These are phyloP conservation scores for Dicrostonyx torquatus DNA, from an alignment of 2,797 vertebrate genomes.

Conservation along the genomic window DNA sequence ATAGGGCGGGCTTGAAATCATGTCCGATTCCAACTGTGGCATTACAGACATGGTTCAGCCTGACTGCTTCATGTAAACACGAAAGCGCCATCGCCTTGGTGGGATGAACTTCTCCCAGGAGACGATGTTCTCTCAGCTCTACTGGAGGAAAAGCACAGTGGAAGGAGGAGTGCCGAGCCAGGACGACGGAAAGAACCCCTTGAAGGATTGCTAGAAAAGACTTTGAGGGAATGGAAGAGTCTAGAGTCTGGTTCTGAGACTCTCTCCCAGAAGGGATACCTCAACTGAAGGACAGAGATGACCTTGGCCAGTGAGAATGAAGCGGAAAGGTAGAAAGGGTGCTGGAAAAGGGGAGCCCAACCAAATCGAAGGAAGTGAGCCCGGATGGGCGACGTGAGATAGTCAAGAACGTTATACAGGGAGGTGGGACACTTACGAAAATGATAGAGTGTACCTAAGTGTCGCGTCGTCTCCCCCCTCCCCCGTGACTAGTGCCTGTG, in stretches of 20 bases:
- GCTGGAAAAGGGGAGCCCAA: neutral
- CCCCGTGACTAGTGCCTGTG: neutral
- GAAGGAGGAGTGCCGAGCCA: neutral
- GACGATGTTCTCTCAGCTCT: slow-evolving; percentile 7
- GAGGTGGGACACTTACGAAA: neutral
- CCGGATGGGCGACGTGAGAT: neutral
- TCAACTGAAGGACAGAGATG: neutral
- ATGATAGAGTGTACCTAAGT: neutral
- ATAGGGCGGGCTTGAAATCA: neutral
- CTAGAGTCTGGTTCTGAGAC: neutral
- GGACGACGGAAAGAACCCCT: neutral
- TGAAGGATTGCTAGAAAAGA: neutral
- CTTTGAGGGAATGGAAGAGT: neutral
- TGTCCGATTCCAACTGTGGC: slow-evolving; percentile 29
- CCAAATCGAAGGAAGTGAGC: neutral
- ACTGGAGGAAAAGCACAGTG: neutral
- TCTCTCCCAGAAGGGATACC: neutral
- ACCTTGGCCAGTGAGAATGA: neutral
- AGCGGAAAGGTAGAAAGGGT: neutral
- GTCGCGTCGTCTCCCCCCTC: no score
- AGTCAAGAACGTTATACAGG: neutral
- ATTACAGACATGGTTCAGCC: neutral
- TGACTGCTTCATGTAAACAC: slow-evolving; percentile 55
- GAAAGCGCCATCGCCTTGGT: neutral
- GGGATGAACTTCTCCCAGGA: slow-evolving; percentile 36